Base-by-base conservation (phyloP, 2,888 invertebrate genomes). In the Rhynchonema sp. region DNA sequence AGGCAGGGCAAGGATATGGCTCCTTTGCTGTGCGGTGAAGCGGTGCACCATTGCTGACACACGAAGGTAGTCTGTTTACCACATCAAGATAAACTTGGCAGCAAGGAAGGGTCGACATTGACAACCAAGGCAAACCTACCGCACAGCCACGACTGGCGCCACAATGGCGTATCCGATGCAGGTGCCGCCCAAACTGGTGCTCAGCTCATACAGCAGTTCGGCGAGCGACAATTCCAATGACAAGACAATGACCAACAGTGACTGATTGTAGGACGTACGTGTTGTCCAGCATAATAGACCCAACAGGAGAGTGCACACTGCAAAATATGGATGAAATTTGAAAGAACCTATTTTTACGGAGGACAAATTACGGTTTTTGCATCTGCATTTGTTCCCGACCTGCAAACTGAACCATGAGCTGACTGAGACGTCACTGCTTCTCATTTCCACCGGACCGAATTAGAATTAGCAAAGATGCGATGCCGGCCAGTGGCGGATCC, bases 121-220 rank as follows among this genome's bases (percentile, higher is more conserved):
- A 23, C n/a, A 30, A 25, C 17, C 3, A 55, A 17, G 38, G 22
- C 17, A 6, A 13, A 64, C 67, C 64, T 64, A 74, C 74, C 67
- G 69, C 54, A 66, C 64, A 17, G 67, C 62, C 17, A 69, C 68
- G 9, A 70, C 67, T n/a, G 74, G 74, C 30, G 71, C 70, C 26
- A 75, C 72, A n/a, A 74, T 60, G 13, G 70, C 73, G 66, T 74
- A 75, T 23, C 73, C 74, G 59, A 69, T 69, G 60, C 73, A 73
- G 1, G 73, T 74, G 9, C 75, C 75, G 46, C 75, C 75, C 13
- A 75, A 67, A 38, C 64, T 66, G 30, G 69, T 65, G 20, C 71
- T 72, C n/a, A 75, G 61, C 56, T 72, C 70, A 66, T 67, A 68
- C 60, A 74, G 68, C 20, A 74, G 65, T 60, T 71, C 72, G 29